Evolutionary conservation across 1,140 invertebrate species (phyloP).

Genomic region (Eufriesea mexicana): DNA sequence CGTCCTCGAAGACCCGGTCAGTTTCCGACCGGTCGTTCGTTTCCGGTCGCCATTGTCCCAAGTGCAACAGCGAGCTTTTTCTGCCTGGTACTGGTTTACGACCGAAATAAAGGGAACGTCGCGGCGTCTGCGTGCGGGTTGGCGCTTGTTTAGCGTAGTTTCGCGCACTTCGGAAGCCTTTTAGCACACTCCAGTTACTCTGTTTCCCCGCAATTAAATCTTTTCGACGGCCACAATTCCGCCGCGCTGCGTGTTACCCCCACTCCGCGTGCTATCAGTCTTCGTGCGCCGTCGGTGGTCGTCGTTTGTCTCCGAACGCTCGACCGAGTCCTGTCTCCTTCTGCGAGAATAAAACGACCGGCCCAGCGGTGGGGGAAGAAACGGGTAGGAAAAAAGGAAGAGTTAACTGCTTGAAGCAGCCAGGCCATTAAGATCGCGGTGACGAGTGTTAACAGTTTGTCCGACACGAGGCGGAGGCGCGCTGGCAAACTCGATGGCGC

Average conservation of each 20-base stretch:
- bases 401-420: not conserved
- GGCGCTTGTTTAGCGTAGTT: constrained; percentile 20
- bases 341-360: not conserved
- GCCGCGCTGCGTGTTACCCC: not conserved
- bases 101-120: constrained; percentile 9
- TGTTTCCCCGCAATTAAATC: constrained; percentile 39
- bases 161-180: constrained; percentile 14
- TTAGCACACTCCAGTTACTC: constrained; percentile 17
- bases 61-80: not conserved
- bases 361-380: not conserved
- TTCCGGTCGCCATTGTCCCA: constrained; percentile 2
- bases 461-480: not conserved
- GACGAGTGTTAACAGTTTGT: not conserved
- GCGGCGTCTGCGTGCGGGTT: no score
- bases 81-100: not conserved
- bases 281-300: not conserved
- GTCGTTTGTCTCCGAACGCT: not conserved
- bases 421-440: not conserved
- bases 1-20: not conserved
- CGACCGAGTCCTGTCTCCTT: not conserved
- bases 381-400: not conserved
- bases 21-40: not conserved
- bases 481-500: not conserved
- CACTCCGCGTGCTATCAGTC: not conserved
- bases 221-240: constrained; percentile 20